Percentiles rank a stretch among this genome's conserved stretches.
These are phyloP conservation scores for Polypedilum vanderplanki DNA, from an alignment of 1,140 invertebrate genomes.

Conservation along the genomic window DNA sequence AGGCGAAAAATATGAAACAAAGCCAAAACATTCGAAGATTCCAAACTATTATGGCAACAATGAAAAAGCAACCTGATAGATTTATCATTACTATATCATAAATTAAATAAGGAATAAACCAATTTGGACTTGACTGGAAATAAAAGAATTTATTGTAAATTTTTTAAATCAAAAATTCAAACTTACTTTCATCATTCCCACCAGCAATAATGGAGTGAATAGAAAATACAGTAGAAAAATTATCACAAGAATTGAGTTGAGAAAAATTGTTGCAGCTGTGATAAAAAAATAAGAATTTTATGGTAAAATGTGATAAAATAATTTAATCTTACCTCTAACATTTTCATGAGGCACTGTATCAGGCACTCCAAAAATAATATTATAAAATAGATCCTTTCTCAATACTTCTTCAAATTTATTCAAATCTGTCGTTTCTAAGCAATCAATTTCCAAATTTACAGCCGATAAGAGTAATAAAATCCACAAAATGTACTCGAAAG, in stretches of 20 bases:
- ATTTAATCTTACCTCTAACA: neutral
- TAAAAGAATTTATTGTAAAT: neutral
- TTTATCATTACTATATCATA: constrained; percentile 1
- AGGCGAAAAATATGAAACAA: constrained; percentile 22
- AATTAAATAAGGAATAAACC: neutral
- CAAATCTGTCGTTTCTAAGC: neutral
- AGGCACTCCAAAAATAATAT: neutral
- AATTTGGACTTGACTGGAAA: constrained; percentile 17
- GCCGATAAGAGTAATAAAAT: neutral
- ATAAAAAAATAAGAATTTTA: neutral
- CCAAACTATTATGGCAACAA: neutral
- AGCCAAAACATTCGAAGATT: constrained; percentile 22
- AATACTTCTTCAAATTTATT: neutral
- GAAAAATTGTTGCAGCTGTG: neutral
- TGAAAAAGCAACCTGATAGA: neutral
- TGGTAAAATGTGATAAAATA: neutral
- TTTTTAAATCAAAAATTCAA: neutral
- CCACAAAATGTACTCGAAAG: constrained; percentile 6
- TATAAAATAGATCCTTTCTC: neutral
- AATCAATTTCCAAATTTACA: neutral
- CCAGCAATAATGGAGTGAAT: neutral
- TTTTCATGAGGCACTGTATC: neutral
- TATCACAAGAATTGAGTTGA: constrained; percentile 1
- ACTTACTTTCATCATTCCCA: constrained; percentile 7
- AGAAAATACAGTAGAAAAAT: neutral